These are phyloP conservation scores for Myotis vivesi DNA, from an alignment of 2,797 vertebrate species.

Conservation along the genomic window DNA sequence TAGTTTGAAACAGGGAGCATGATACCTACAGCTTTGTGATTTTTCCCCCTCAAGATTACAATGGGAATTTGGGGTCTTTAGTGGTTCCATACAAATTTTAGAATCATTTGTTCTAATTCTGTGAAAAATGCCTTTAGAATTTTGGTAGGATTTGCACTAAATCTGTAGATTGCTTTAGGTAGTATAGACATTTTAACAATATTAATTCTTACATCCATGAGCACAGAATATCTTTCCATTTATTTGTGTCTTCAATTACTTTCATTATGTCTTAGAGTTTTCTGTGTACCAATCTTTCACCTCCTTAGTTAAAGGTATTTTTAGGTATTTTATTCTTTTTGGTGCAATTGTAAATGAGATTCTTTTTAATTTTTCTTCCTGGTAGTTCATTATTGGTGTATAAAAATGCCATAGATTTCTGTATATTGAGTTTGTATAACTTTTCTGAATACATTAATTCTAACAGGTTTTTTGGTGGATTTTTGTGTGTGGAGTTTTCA, in stretches of 20 bases:
- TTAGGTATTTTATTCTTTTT: background rate
- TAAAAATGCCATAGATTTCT: background rate
- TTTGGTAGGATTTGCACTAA: background rate
- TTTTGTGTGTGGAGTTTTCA: background rate
- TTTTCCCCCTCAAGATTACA: background rate
- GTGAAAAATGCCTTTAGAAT: background rate
- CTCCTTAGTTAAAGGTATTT: background rate
- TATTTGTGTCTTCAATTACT: background rate
- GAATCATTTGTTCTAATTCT: background rate
- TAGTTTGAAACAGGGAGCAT: background rate
- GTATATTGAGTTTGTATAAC: background rate
- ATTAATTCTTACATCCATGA: background rate
- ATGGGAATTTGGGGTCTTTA: background rate
- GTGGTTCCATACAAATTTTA: background rate
- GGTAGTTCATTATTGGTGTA: background rate
- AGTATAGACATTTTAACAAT: background rate
- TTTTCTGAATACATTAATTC: background rate
- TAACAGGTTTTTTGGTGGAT: background rate
- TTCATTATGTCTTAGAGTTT: background rate
- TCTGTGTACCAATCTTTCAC: background rate
- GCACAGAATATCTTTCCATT: background rate
- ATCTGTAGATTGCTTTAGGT: background rate
- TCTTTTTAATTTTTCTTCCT: background rate
- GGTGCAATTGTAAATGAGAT: background rate
- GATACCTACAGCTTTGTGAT: background rate